These are phyloP conservation scores for Oryzias dopingdopingensis DNA, from an alignment of 2,797 vertebrate species.

Conservation along the genomic window DNA sequence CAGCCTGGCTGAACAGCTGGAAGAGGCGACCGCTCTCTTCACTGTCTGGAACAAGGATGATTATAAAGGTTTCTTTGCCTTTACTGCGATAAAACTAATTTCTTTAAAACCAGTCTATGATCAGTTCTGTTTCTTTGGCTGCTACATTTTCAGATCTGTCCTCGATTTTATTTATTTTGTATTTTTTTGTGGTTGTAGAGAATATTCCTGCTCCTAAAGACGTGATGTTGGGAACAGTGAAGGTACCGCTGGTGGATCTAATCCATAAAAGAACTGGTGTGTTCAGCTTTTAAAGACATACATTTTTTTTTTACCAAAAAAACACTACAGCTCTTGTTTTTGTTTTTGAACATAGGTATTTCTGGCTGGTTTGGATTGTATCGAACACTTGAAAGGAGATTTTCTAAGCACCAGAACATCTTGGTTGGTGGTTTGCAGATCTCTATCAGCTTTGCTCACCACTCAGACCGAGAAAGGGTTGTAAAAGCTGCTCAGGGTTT, in stretches of 20 bases:
- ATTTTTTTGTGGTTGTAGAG: slow-evolving; percentile 24
- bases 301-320: neutral
- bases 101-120: neutral
- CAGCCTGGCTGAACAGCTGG: slow-evolving; percentile 88
- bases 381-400: slow-evolving; percentile 54
- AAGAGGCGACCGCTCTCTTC: slow-evolving; percentile 80
- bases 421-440: slow-evolving; percentile 89
- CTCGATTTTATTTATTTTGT: too few relatives aligned
- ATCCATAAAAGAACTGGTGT: slow-evolving; percentile 77
- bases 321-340: neutral
- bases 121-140: neutral
- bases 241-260: slow-evolving; percentile 72
- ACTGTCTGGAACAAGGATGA: slow-evolving; percentile 85
- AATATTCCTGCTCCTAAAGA: slow-evolving; percentile 50
- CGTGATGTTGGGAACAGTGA: slow-evolving; percentile 71
- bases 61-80: slow-evolving; percentile 55
- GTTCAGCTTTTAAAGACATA: neutral
- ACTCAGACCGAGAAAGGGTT: slow-evolving; percentile 83
- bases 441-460: slow-evolving; percentile 82
- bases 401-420: slow-evolving; percentile 57
- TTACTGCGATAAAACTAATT: neutral
- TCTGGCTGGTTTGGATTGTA: slow-evolving; percentile 90
- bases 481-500: slow-evolving; percentile 80
- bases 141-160: neutral
- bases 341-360: slow-evolving; percentile 76